Base-by-base conservation (phyloP, 2,888 invertebrate species). In the Conchocele bisecta region DNA sequence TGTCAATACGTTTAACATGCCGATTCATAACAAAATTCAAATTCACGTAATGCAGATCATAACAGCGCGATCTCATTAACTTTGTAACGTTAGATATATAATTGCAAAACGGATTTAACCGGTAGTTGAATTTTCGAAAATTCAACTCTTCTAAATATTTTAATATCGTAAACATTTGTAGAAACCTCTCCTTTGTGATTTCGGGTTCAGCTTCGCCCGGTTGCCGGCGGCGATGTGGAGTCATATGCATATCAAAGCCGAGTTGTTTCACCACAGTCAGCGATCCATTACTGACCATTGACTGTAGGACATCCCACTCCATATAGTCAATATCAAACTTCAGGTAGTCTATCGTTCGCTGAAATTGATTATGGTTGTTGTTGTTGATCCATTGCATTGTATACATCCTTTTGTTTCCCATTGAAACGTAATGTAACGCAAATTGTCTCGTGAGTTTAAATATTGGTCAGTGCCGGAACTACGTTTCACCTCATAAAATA, bases 301-400 rank as follows among this genome's bases (percentile, higher is more conserved):
- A 69, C 33, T 74, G 58, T 17, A 90, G 63, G 0, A 87, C 86
- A 3, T 80, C 80, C 89, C 91, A 91, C 65, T 91, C 91, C 1
- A 83, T 84, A 35, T 87, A 89, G 60, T 91, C 91, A 13, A 91
- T 84, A 69, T 91, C 91, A 73, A 91, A 87, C 69, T 91, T 91
- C 29, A 91, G 69, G 51, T 89, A 89, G 75, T 91, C 89, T 29
- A 91, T 88, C 1, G 82, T 66, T 15, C 65, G 69, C 89, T 90
- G 83, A n/a, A 82, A 83, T 53, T 42, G 41, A 72, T 24, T 3
- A 31, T 15, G 24, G 5, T 9, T 41, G 26, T n/a, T 7, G 24
- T 3, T 9, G 29, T 9, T 15, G 44, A 42, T n/a, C 1, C n/a
- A n/a, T n/a, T n/a, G n/a, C n/a, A n/a, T n/a, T n/a, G n/a, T n/a